A percentile compares a stretch with the other conserved stretches of the same genome.
These are phyloP conservation scores for Episyrphus balteatus DNA, from an alignment of 1,140 invertebrate species.

Conservation along the genomic window DNA sequence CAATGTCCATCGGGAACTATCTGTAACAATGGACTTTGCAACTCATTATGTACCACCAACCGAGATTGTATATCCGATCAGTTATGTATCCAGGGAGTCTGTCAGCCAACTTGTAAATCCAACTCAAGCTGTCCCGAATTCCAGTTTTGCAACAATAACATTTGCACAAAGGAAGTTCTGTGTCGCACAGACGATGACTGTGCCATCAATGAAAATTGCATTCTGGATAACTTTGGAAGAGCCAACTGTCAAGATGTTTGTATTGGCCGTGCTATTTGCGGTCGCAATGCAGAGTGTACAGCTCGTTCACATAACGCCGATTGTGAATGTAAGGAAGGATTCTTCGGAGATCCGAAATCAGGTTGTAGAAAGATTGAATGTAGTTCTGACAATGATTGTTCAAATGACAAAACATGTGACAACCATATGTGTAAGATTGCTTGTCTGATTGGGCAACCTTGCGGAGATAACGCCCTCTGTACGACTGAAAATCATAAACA, in stretches of 20 bases:
- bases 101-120: conserved; percentile 63
- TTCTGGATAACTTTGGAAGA: conserved; percentile 53
- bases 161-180: conserved; percentile 68
- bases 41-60: conserved; percentile 58
- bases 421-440: conserved; percentile 71
- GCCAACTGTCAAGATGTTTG: conserved; percentile 62
- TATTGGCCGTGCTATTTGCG: conserved; percentile 55
- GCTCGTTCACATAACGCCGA: conserved; percentile 55
- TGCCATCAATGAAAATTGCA: conserved; percentile 52
- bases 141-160: conserved; percentile 69
- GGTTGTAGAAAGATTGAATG: conserved; percentile 73
- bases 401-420: conserved; percentile 70
- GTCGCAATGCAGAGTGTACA: conserved; percentile 66
- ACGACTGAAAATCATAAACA: conserved; percentile 64
- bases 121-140: conserved; percentile 69
- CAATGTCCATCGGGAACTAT: conserved; percentile 71
- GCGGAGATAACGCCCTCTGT: conserved; percentile 72
- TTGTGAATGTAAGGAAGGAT: conserved; percentile 67
- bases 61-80: conserved; percentile 72
- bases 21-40: conserved; percentile 71
- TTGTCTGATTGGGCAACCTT: conserved; percentile 67
- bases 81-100: conserved; percentile 65
- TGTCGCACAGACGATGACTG: conserved; percentile 63
- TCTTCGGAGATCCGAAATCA: conserved; percentile 63
- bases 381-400: conserved; percentile 55